A percentile compares a stretch with the other conserved stretches of the same genome.
These are phyloP conservation scores for Mizuhopecten yessoensis DNA, from an alignment of 1,140 invertebrate genomes.

Conservation along the genomic window DNA sequence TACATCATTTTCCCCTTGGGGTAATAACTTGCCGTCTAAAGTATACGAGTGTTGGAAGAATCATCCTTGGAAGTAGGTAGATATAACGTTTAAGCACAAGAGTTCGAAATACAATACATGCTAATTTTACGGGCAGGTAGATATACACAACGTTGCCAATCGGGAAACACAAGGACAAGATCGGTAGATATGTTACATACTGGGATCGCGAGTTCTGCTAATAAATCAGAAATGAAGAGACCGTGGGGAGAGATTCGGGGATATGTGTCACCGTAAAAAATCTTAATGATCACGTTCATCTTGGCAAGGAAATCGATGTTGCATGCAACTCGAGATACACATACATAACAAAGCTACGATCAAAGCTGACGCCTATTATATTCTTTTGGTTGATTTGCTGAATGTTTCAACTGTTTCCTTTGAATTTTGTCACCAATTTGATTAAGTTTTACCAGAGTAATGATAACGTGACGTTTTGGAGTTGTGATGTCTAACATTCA, in stretches of 20 bases:
- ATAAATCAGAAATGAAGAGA: slow-evolving; percentile 21
- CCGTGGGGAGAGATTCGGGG: neutral
- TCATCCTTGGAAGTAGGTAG: neutral
- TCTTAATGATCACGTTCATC: neutral
- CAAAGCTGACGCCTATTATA: neutral
- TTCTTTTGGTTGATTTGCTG: neutral
- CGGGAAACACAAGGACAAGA: neutral
- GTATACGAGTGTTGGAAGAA: no score
- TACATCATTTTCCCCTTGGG: no score
- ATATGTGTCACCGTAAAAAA: neutral
- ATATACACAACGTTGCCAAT: neutral
- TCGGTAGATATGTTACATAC: neutral
- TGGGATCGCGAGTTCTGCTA: neutral
- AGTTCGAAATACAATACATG: no score
- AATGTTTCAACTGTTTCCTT: neutral
- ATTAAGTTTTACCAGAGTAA: neutral
- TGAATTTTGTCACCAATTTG: neutral
- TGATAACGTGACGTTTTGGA: neutral
- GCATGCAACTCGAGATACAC: neutral
- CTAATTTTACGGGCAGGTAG: neutral
- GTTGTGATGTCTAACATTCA: no score
- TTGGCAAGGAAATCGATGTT: neutral
- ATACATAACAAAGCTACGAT: neutral
- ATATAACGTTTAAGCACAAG: neutral
- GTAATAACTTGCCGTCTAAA: no score